Evolutionary conservation across 2,113 vertebrate species (phyloP), one percentile per base, ranked within the genome.

Genomic region (Peromyscus maniculatus): DNA sequence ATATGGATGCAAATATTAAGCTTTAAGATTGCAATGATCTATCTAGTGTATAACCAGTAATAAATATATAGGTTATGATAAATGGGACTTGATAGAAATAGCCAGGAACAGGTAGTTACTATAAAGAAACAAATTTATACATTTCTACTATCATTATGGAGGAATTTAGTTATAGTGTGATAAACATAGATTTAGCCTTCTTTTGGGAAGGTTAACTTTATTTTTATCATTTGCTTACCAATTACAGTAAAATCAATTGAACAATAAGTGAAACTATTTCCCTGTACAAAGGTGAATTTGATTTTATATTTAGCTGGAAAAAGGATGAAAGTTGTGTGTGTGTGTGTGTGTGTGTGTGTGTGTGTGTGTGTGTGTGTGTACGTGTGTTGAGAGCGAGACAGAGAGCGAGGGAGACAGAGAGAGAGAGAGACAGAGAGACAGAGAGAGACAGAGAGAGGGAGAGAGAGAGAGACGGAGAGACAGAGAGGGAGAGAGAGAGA

Each of bases 271-370:
- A 62, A 15, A 64, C 13, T 17, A 94, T 72, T 93, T 72, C 2
- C 77, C 21, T 22, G 66, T n/a, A 89, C 31, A 62, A 91, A 91
- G 1, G 16, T 89, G 36, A 22, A 71, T 75, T 94, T 93, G 90
- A 75, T 77, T 94, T 94, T 74, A 62, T 39, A 92, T n/a, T 94
- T 91, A 88, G 22, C 28, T 19, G 26, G 75, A 71, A 79, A 82
- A 17, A 17, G 22, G 39, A 31, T 33, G 52, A 89, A 19, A n/a
- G 2, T 21, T n/a, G 33, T 71, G 33, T 36, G 16, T n/a, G 69
- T 71, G 67, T 69, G 31, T 69, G 31, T 72, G 36, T 72, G 69
- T 72, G 69, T 72, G 69, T 36, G 16, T 67, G 66, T 16, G 59
- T 62, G 62, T 64, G 62, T 64, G 21, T 64, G 62, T 39, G 4